These are phyloP conservation scores for Cheilosia grossa DNA, from an alignment of 2,888 invertebrate species.

Conservation along the genomic window DNA sequence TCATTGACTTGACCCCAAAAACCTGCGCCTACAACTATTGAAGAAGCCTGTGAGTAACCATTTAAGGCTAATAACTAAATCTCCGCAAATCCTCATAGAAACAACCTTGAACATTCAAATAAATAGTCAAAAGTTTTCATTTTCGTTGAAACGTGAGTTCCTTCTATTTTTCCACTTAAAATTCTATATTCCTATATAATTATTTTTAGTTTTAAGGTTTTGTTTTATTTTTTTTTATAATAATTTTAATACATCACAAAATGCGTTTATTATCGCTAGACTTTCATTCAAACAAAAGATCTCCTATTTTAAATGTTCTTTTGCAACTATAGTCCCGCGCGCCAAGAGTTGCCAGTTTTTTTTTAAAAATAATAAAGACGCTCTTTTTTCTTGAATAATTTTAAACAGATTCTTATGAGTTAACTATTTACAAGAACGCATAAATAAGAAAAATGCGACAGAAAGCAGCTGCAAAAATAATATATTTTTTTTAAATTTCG, in stretches of 20 bases:
- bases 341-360: slow-evolving; percentile 2
- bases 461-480: too few species aligned
- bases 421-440: slow-evolving; percentile 39
- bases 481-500: too few species aligned
- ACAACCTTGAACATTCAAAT: background rate
- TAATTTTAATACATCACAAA: slow-evolving; percentile 68
- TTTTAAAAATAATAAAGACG: slow-evolving; percentile 1
- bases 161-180: slow-evolving; percentile 54
- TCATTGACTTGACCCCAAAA: too few species aligned
- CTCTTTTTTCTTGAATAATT: background rate
- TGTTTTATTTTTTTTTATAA: slow-evolving; percentile 19
- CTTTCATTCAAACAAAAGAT: slow-evolving; percentile 35
- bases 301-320: slow-evolving; percentile 1
- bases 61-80: too few species aligned
- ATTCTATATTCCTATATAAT: slow-evolving; percentile 49
- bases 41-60: too few species aligned
- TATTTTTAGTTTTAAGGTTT: slow-evolving; percentile 29
- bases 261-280: slow-evolving; percentile 64
- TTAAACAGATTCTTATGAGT: background rate
- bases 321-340: background rate
- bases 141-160: slow-evolving; percentile 55
- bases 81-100: background rate
- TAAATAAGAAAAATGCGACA: background rate
- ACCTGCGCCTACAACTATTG: too few species aligned
- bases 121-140: slow-evolving; percentile 18